Evolutionary conservation across 1,140 invertebrate genomes (phyloP), one percentile per base, ranked within the genome.

Genomic region (Bombus waltoni): DNA sequence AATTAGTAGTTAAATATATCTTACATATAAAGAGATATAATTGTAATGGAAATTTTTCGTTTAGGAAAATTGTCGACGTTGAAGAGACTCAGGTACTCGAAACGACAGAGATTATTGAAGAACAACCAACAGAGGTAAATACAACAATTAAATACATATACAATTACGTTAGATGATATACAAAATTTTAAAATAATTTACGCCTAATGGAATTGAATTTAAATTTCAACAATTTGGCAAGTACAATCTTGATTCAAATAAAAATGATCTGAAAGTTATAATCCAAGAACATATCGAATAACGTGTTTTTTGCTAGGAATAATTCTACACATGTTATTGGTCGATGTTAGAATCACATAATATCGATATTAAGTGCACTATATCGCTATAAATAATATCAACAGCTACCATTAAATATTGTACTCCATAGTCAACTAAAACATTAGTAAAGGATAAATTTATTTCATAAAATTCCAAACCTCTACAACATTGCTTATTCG

Each of bases 11-110:
- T 32, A 0, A 42, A 83, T 85, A 79, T 59, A 5, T 35, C 3
- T 8, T 22, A 10, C 5, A n/a, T 25, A 73, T 22, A 6, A 53
- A 53, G 47, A 53, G 6, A 53, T 8, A 53, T 53, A 53, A 53
- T 86, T 80, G n/a, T 4, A 22, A 78, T 74, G 65, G 88, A 83
- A 42, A 53, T 35, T 85, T 81, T 77, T 84, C 80, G 88, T 91
- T 57, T 82, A 96, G 95, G 59, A 95, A 94, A 92, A 94, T 96
- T 73, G 91, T 96, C 35, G 95, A 95, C 82, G 92, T 96, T n/a
- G 92, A 95, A 85, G 96, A 96, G 91, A 95, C 95, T 13, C 93
- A 95, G 83, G 74, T 95, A 18, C 81, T 96, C 11, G 96, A 96
- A 93, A 92, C 93, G 40, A 95, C 94, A 25, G 93, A 96, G 85